Base-by-base conservation (phyloP, 2,888 invertebrate genomes). In the Coenonympha glycerion region DNA sequence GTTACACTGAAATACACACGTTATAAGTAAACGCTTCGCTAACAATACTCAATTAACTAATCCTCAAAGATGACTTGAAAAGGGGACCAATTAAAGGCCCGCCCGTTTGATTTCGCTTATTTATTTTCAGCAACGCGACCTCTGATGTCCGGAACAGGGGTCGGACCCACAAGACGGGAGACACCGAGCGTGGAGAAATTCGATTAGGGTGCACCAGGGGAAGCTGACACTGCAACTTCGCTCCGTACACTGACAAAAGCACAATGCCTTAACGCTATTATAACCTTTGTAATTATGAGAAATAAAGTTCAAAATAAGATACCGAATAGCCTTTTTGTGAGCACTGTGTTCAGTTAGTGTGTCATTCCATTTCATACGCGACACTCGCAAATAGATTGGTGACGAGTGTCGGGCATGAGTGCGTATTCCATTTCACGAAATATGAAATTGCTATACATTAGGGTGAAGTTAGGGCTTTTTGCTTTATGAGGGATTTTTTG, bases 161-260 rank as follows among this genome's bases (percentile, higher is more conserved):
- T 74, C 63, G 64, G 68, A 70, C 78, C 79, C 77, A 76, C 72
- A 79, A 79, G 80, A 78, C 73, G 68, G 69, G 70, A 76, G 75
- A 76, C 80, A 79, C 85, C 79, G 83, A 77, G 79, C 85, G 84
- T 84, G 66, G 70, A 76, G 75, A 76, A 65, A 87, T 86, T 86
- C 81, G 84, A 87, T 87, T 86, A 87, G 87, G 87, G 85, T 81
- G 83, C 83, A 82, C 69, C 75, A 73, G 73, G 83, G 83, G 85
- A 66, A 70, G 76, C 82, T 79, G 83, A 79, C 82, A 69, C 66
- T 79, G 85, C 85, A 84, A 69, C 69, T 65, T 68, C 65, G 60
- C 58, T 54, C 61, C 63, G 52, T 64, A 50, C 41, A 59, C 63
- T 55, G 62, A 65, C 44, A 60, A 66, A 66, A 56, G 54, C 48